Percentiles rank a stretch among this genome's conserved stretches.
Evolutionary conservation across 1,140 invertebrate species (phyloP).

Genomic region (Leptinotarsa defecta): DNA sequence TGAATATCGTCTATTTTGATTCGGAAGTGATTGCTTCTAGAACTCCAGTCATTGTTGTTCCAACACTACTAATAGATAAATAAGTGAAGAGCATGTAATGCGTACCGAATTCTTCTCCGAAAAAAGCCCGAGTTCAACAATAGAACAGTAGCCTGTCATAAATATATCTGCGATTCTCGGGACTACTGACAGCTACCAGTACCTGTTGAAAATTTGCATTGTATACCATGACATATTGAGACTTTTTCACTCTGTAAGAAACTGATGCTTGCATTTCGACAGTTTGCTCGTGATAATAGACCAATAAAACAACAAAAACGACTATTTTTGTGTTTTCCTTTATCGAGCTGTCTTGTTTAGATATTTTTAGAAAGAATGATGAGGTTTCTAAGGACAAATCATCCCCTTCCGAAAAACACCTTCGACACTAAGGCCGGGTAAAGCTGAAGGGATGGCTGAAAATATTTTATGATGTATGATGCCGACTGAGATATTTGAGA

Average conservation of each 20-base stretch:
- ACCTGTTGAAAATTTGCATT: constrained; percentile 3
- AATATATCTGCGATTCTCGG: neutral
- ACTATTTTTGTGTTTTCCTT: constrained; percentile 5
- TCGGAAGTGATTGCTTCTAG: no score
- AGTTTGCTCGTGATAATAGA: neutral
- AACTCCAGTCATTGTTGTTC: no score
- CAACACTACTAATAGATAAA: neutral
- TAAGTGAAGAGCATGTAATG: neutral
- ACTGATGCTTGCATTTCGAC: neutral
- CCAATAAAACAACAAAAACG: constrained; percentile 8
- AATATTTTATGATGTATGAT: no score
- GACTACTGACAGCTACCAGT: constrained; percentile 5
- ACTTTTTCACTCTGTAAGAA: neutral
- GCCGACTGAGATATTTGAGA: no score
- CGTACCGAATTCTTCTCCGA: constrained; percentile 4
- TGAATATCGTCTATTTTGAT: no score
- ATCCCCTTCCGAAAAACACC: constrained; percentile 5
- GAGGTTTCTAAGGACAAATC: neutral
- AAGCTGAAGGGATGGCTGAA: no score
- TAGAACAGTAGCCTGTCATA: neutral
- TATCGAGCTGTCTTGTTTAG: neutral
- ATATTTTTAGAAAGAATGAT: constrained; percentile 4
- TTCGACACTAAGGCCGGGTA: no score
- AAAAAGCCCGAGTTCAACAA: neutral
- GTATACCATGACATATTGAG: neutral